These are phyloP conservation scores for Oncorhynchus clarkii DNA, from an alignment of 2,113 vertebrate genomes.

Conservation along the genomic window DNA sequence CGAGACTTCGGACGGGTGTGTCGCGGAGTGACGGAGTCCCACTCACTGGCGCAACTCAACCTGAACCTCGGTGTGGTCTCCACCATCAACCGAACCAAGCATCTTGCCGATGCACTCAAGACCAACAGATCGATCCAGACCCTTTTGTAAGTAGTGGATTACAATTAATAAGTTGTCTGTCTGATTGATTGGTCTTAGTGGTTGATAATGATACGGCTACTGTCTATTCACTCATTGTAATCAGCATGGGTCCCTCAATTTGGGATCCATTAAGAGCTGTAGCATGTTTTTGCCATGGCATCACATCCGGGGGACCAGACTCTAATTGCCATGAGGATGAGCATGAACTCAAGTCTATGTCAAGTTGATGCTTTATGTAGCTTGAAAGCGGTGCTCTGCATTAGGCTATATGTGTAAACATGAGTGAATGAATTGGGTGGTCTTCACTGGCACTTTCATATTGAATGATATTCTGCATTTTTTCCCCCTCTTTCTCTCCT, in stretches of 20 bases:
- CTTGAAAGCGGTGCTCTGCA: too few relatives aligned
- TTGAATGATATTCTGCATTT: not conserved
- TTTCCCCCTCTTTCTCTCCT: not conserved
- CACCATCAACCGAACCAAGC: slow-evolving; percentile 80
- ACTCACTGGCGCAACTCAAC: slow-evolving; percentile 89
- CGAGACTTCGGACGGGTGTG: slow-evolving; percentile 92
- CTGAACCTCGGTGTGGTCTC: slow-evolving; percentile 94
- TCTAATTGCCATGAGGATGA: too few relatives aligned
- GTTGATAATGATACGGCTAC: not conserved
- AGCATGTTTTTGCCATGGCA: too few relatives aligned
- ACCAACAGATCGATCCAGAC: slow-evolving; percentile 92
- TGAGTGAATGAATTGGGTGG: not conserved
- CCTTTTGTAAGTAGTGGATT: slow-evolving; percentile 85
- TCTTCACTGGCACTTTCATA: not conserved
- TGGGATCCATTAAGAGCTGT: too few relatives aligned
- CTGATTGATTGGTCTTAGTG: too few relatives aligned
- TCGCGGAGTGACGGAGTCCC: slow-evolving; percentile 82
- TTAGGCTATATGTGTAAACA: too few relatives aligned
- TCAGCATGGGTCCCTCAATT: too few relatives aligned
- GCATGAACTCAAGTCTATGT: too few relatives aligned
- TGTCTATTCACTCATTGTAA: not conserved
- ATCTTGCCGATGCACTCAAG: slow-evolving; percentile 87
- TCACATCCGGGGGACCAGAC: too few relatives aligned
- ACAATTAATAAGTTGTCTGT: not conserved
- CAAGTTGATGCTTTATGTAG: too few relatives aligned